Percentiles rank a stretch among this genome's conserved stretches.
phyloP scores from a whole-genome alignment of 2,888 invertebrate species.

The Lochmaea capreae region DNA sequence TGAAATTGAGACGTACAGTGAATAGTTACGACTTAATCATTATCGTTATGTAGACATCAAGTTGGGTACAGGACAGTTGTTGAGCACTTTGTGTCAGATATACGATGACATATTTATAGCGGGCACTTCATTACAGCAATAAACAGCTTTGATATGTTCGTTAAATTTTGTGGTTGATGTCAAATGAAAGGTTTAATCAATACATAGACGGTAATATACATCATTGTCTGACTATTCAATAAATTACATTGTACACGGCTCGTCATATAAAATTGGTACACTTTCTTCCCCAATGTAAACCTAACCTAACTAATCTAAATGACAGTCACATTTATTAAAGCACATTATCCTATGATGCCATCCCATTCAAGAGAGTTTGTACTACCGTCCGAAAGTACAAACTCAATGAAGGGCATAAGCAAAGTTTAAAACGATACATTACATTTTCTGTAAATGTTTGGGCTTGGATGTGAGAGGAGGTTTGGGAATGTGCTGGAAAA shows the following conservation, averaged over 20 bases:
- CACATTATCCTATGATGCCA: too few species aligned
- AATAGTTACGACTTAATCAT: slow-evolving; percentile 13
- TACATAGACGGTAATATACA: not conserved
- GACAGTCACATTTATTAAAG: too few species aligned
- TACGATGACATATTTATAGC: slow-evolving; percentile 14
- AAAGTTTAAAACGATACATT: too few species aligned
- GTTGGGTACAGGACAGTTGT: slow-evolving; percentile 1
- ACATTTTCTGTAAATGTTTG: too few species aligned
- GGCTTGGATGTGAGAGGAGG: too few species aligned
- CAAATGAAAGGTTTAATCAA: slow-evolving; percentile 1
- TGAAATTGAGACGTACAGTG: not conserved
- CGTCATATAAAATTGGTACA: too few species aligned
- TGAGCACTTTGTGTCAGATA: slow-evolving; percentile 8
- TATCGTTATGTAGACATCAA: slow-evolving; percentile 4
- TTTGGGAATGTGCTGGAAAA: too few species aligned
- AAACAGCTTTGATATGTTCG: slow-evolving; percentile 4
- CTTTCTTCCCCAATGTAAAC: too few species aligned
- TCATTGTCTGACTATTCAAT: not conserved
- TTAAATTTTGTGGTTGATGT: slow-evolving; percentile 10
- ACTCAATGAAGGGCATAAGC: too few species aligned
- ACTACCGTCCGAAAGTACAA: too few species aligned
- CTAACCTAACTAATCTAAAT: too few species aligned
- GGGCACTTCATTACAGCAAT: slow-evolving; percentile 8
- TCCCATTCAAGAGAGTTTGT: too few species aligned
- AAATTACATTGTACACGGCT: not conserved